A percentile compares a stretch with the other conserved stretches of the same genome.
phyloP scores from a whole-genome alignment of 2,888 invertebrate genomes.

The Lithophane semibrunnea region DNA sequence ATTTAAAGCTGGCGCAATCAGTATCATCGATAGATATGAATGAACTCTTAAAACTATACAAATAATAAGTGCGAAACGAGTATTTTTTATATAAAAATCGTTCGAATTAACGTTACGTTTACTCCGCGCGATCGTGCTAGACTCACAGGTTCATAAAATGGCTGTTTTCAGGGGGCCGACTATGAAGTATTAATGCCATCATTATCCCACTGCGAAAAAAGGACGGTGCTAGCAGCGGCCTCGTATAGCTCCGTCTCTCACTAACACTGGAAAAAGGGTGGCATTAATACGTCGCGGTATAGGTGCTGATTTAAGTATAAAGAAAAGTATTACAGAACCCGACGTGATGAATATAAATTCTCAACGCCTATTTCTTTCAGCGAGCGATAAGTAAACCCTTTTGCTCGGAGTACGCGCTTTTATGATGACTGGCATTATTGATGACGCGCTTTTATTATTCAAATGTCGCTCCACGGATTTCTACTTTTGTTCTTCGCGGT shows the following conservation, averaged over 20 bases:
- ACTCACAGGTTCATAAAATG: background rate
- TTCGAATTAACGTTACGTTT: background rate
- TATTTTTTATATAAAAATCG: background rate
- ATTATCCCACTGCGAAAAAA: too few relatives aligned
- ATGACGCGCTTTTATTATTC: slow-evolving; percentile 51
- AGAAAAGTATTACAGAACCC: slow-evolving; percentile 15
- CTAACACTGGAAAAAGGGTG: too few relatives aligned
- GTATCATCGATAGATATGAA: background rate
- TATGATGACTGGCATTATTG: slow-evolving; percentile 53
- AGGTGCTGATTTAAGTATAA: background rate
- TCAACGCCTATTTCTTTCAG: slow-evolving; percentile 1
- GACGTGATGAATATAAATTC: slow-evolving; percentile 41
- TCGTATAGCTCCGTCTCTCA: too few relatives aligned
- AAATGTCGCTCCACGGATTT: slow-evolving; percentile 33
- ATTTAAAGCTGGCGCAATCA: too few relatives aligned
- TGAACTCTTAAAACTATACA: background rate
- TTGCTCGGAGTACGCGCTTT: slow-evolving; percentile 32
- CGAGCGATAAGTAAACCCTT: slow-evolving; percentile 34
- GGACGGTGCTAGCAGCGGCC: too few relatives aligned
- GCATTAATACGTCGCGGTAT: too few relatives aligned
- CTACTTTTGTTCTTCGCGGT: slow-evolving; percentile 14
- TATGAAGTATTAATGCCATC: too few relatives aligned
- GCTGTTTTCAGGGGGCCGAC: background rate
- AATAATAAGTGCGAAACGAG: background rate
- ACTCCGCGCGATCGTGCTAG: background rate